These are phyloP conservation scores for Taxidea taxus DNA, from an alignment of 2,113 vertebrate species.

Conservation along the genomic window DNA sequence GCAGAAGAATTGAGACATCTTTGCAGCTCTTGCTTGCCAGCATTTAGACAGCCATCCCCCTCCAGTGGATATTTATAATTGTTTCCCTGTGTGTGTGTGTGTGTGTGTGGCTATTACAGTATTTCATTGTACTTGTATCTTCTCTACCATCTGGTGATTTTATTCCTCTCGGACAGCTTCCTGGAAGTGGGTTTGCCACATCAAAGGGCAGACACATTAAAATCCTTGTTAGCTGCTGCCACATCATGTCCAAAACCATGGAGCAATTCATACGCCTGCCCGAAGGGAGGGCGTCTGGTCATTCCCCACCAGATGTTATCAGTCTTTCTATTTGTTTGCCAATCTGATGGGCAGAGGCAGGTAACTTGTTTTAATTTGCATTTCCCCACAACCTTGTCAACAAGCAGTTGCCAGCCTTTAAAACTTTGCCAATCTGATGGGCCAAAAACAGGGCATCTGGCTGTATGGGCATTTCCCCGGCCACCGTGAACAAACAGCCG, in stretches of 20 bases:
- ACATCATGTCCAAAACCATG: not conserved
- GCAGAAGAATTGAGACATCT: not conserved
- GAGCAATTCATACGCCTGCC: not conserved
- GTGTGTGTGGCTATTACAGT: not conserved
- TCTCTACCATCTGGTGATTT: not conserved
- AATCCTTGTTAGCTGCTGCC: not conserved
- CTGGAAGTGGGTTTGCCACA: not conserved
- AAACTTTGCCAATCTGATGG: not conserved
- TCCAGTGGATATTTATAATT: not conserved
- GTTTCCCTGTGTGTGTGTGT: not conserved
- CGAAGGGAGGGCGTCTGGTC: not conserved
- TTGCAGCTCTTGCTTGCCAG: not conserved
- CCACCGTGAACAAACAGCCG: fast-evolving
- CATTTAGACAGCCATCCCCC: not conserved
- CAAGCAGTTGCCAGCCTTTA: not conserved
- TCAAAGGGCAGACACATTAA: not conserved
- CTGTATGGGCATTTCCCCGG: not conserved
- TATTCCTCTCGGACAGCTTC: not conserved
- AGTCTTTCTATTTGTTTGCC: not conserved
- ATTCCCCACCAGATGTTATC: not conserved
- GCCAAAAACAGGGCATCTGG: not conserved
- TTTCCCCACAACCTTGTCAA: not conserved
- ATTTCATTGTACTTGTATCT: not conserved
- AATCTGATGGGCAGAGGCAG: not conserved
- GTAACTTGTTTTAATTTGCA: not conserved